These are phyloP conservation scores for Mareca penelope DNA, from an alignment of 2,797 vertebrate species.

Conservation along the genomic window DNA sequence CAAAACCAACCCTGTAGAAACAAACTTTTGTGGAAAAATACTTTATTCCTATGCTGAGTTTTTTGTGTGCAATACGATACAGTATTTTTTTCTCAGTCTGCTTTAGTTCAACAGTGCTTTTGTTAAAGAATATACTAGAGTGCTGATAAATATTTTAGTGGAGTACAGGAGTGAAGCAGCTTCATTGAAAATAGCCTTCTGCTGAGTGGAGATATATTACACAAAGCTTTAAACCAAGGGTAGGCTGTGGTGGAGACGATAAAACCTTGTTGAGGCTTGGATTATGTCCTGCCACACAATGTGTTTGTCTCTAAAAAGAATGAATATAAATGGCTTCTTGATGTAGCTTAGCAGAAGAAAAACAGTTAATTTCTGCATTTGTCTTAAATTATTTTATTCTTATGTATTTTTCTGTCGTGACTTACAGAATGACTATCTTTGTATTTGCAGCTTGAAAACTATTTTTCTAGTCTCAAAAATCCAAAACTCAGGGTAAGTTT, in stretches of 20 bases:
- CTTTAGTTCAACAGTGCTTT: neutral
- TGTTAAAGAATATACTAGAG: neutral
- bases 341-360: neutral
- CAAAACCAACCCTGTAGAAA: neutral
- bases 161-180: neutral
- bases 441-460: constrained; percentile 97
- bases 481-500: constrained; percentile 99
- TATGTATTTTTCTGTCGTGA: neutral
- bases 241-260: neutral
- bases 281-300: neutral
- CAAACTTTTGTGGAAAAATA: neutral
- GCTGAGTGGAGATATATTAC: neutral
- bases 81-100: neutral
- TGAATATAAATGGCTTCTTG: neutral
- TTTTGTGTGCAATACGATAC: neutral
- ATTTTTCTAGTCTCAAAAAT: constrained; percentile 99
- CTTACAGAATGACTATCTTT: neutral
- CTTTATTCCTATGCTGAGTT: neutral
- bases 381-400: neutral
- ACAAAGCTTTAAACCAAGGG: neutral
- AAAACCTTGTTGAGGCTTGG: neutral
- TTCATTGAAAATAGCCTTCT: neutral
- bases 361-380: neutral
- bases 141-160: neutral
- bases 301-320: neutral